These are phyloP conservation scores for Liasis olivaceus DNA, from an alignment of 2,797 vertebrate genomes.

Conservation along the genomic window DNA sequence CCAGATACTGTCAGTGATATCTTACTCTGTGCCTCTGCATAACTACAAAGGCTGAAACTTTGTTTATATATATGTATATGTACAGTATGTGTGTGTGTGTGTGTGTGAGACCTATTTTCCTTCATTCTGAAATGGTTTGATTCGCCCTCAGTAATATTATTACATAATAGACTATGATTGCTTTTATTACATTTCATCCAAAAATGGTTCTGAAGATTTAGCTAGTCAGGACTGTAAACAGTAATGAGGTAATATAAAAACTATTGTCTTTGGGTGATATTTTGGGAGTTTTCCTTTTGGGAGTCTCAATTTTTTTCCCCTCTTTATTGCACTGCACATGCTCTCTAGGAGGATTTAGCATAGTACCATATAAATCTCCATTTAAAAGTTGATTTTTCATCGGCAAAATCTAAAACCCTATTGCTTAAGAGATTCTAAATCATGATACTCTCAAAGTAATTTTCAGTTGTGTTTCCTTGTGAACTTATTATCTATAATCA, in stretches of 20 bases:
- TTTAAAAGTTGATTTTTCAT: slow-evolving; percentile 13
- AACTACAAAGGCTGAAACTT: not conserved
- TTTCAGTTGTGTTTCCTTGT: slow-evolving; percentile 22
- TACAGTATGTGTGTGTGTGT: too few species aligned
- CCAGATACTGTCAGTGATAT: not conserved
- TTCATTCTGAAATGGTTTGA: not conserved
- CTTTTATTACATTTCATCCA: not conserved
- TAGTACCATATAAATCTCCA: not conserved
- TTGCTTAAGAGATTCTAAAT: slow-evolving; percentile 25
- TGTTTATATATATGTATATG: not conserved
- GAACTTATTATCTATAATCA: slow-evolving; percentile 32
- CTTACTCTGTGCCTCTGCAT: not conserved
- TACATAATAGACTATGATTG: not conserved
- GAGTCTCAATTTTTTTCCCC: not conserved
- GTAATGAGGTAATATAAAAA: not conserved
- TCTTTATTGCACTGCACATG: not conserved
- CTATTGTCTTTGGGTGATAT: not conserved
- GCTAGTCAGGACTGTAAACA: not conserved
- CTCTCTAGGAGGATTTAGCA: not conserved
- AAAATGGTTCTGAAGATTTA: not conserved
- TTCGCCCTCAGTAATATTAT: not conserved
- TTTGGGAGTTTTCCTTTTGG: not conserved
- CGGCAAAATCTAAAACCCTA: not conserved
- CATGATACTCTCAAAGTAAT: slow-evolving; percentile 16
- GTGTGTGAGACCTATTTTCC: not conserved